These are phyloP conservation scores for Sepiola atlantica DNA, from an alignment of 2,888 invertebrate species.

Conservation along the genomic window DNA sequence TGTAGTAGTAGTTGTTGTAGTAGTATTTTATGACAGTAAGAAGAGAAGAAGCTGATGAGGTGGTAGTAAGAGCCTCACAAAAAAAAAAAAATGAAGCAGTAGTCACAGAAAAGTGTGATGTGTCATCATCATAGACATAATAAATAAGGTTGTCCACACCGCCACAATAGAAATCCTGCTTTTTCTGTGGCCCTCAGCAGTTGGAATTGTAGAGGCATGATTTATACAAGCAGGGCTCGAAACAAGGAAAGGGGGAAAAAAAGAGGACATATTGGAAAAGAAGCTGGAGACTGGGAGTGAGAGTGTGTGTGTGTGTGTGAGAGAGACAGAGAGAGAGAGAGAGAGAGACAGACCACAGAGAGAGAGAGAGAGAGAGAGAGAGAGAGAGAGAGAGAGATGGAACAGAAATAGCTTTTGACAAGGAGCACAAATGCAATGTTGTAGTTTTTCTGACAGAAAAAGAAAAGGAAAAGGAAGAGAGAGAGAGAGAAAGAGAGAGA, in stretches of 20 bases:
- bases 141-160: constrained; percentile 16
- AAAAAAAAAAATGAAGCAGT: constrained; percentile 5
- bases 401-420: constrained; percentile 32
- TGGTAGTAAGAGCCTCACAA: constrained; percentile 3
- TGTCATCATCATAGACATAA: constrained; percentile 32
- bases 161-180: constrained; percentile 9
- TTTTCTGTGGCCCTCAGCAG: constrained; percentile 21
- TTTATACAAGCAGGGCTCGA: neutral
- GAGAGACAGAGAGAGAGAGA: neutral
- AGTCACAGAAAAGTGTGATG: constrained; percentile 15
- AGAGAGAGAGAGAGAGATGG: constrained; percentile 32
- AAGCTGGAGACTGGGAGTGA: neutral
- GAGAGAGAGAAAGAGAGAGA: neutral
- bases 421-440: neutral
- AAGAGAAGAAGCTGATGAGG: no score
- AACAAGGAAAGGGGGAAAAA: neutral
- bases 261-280: constrained; percentile 32
- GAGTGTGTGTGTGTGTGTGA: neutral
- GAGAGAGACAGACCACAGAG: no score
- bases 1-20: neutral
- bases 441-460: neutral
- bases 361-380: neutral
- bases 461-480: neutral
- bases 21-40: neutral
- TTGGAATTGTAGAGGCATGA: constrained; percentile 17